These are phyloP conservation scores for Sandelia bainsii DNA, from an alignment of 2,797 vertebrate genomes.

Conservation along the genomic window DNA sequence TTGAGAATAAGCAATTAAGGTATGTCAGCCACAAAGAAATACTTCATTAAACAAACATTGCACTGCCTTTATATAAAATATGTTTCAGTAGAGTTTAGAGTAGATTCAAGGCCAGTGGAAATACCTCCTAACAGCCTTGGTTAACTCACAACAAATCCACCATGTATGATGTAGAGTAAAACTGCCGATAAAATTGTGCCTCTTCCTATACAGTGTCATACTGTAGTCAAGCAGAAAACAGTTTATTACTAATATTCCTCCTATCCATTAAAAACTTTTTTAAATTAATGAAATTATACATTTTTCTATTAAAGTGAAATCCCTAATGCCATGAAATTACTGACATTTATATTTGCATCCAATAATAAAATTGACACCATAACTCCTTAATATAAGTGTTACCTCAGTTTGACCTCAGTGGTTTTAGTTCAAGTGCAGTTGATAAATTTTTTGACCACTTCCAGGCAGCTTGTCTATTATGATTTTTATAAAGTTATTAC, in stretches of 20 bases:
- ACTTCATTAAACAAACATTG: neutral
- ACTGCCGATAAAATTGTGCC: neutral
- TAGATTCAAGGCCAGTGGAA: neutral
- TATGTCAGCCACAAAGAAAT: constrained; percentile 17
- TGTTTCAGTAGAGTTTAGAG: neutral
- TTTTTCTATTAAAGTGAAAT: neutral
- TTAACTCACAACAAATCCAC: neutral
- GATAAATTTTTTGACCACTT: neutral
- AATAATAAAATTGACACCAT: neutral
- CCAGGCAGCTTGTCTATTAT: neutral
- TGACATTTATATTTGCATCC: neutral
- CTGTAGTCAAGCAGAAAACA: neutral
- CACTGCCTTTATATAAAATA: neutral
- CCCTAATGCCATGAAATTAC: neutral
- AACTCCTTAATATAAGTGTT: neutral
- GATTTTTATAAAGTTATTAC: neutral
- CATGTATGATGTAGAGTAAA: neutral
- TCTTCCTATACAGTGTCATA: neutral
- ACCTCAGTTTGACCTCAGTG: neutral
- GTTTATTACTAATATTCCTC: neutral
- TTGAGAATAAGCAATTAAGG: constrained; percentile 50
- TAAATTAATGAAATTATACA: too few species aligned
- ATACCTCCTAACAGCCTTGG: neutral
- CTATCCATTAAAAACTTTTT: too few species aligned
- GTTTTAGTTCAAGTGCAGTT: neutral